These are phyloP conservation scores for Tiliacea aurago DNA, from an alignment of 2,888 invertebrate genomes.

Conservation along the genomic window DNA sequence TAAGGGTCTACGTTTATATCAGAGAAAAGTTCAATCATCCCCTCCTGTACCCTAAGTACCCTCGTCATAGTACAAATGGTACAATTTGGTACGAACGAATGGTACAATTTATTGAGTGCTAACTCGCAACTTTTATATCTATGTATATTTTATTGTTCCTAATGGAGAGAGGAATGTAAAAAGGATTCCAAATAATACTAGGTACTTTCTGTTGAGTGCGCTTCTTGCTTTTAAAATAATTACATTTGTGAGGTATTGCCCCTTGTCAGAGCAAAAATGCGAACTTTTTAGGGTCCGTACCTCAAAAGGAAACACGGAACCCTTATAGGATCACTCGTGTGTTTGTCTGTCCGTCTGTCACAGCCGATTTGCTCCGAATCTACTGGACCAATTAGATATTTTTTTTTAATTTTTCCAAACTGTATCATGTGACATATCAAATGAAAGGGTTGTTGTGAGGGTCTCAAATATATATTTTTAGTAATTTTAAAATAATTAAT, in stretches of 20 bases:
- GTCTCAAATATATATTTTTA: too few relatives aligned
- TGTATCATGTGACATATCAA: too few relatives aligned
- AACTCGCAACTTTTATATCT: constrained; percentile 11
- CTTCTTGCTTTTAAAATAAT: constrained; percentile 3
- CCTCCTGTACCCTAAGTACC: constrained; percentile 45
- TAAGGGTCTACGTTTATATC: constrained; percentile 28
- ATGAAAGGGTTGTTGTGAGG: too few relatives aligned
- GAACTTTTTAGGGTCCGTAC: neutral
- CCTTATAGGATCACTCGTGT: too few relatives aligned
- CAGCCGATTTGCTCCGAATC: too few relatives aligned
- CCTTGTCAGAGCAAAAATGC: neutral
- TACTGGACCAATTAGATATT: too few relatives aligned
- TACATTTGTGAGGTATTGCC: neutral
- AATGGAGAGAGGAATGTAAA: constrained; percentile 8
- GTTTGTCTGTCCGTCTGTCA: too few relatives aligned
- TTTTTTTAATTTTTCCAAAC: too few relatives aligned
- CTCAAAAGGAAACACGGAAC: too few relatives aligned
- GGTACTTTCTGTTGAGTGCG: neutral
- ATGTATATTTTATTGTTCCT: constrained; percentile 33
- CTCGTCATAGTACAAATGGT: constrained; percentile 35
- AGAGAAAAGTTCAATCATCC: constrained; percentile 41
- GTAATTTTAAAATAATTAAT: too few relatives aligned
- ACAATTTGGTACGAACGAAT: constrained; percentile 5
- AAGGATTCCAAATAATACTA: neutral
- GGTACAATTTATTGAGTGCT: constrained; percentile 43